Percentiles rank a stretch among this genome's conserved stretches.
phyloP scores from a whole-genome alignment of 2,113 vertebrate genomes.

The Natator depressus region DNA sequence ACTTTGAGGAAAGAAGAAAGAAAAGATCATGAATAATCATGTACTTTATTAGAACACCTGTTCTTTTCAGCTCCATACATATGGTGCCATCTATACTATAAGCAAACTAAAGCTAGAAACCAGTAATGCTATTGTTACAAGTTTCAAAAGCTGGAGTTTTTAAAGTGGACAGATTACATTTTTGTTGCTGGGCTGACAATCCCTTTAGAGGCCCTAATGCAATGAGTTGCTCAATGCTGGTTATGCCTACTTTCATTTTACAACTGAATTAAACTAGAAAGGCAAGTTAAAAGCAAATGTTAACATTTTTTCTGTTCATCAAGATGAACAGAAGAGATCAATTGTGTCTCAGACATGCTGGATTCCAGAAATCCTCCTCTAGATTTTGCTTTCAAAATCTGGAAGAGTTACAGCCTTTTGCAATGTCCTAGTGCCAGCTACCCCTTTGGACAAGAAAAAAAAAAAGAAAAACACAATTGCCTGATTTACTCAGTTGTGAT shows the following conservation, averaged over 20 bases:
- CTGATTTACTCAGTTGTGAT: neutral
- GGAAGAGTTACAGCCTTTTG: neutral
- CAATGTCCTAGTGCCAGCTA: rapidly evolving
- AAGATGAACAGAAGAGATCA: neutral
- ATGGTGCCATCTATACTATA: neutral
- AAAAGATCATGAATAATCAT: neutral
- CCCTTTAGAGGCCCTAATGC: neutral
- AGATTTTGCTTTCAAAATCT: neutral
- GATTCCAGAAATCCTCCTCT: neutral
- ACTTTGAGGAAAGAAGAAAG: neutral
- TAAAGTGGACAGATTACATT: neutral
- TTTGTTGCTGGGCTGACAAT: neutral
- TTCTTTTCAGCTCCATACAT: conserved; percentile 10
- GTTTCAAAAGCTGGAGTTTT: neutral
- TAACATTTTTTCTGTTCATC: neutral
- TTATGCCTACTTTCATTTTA: neutral
- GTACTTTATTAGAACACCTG: neutral
- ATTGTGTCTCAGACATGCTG: neutral
- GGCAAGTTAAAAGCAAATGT: neutral
- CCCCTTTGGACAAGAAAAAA: neutral
- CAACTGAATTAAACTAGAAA: neutral
- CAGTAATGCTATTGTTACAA: neutral
- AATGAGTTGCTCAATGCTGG: neutral
- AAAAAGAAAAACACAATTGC: neutral
- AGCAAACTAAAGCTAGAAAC: neutral